Base-by-base conservation (phyloP, 2,113 vertebrate genomes). In the Leptosomus discolor region DNA sequence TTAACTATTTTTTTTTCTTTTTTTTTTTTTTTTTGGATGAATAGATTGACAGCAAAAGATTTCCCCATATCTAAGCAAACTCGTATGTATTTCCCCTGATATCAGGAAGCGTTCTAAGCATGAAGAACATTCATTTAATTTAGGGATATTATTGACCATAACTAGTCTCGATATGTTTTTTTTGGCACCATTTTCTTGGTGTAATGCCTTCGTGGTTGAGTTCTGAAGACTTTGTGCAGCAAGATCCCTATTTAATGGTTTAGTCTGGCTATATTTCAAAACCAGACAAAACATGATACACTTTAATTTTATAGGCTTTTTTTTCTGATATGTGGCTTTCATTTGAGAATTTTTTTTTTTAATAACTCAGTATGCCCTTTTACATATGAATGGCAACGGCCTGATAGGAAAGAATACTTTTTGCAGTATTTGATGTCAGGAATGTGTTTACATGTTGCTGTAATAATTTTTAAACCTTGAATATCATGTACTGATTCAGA, bases 181-280 rank as follows among this genome's bases (percentile, higher is more conserved):
- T 88, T 98, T 98, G 98, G 97, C 97, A 93, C 57, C 78, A 57
- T 27, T 39, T 53, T 93, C 96, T 91, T 95, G 88, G 69, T 97
- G 85, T 75, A 91, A 95, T 97, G 94, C 76, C 94, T 97, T 98
- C 5, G 71, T 10, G 80, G 94, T 95, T 97, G 80, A 92, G 97
- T 97, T 97, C 97, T 97, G 82, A 91, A 98, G 97, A 97, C 86
- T 96, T 96, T 96, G 89, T 98, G 97, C 97, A 98, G 98, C 75
- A 94, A 97, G 97, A 98, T 97, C 90, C 16, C 3, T 71, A 75
- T 96, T 97, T 98, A 98, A 98, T 97, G 85, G 92, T 97, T 98
- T 97, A 88, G 89, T 94, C 96, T 98, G 98, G 93, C 77, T 6
- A 58, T 68, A 78, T 95, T 95, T 98, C 30, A 81, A 97, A 97